Base-by-base conservation (phyloP, 2,888 invertebrate genomes). In the Nesidiocoris tenuis region DNA sequence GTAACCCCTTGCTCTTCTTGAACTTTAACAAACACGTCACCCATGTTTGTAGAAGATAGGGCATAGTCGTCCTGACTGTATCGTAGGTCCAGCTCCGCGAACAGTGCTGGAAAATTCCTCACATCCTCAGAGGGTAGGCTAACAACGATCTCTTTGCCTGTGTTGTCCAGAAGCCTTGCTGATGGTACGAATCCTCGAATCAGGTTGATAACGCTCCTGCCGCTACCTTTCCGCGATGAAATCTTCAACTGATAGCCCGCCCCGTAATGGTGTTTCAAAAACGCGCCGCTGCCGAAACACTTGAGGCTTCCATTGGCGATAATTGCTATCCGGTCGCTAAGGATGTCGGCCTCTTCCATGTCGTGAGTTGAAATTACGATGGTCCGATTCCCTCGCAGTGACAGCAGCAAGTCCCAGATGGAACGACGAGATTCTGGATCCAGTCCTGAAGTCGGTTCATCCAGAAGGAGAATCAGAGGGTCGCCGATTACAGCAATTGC, bases 341-440 rank as follows among this genome's bases (percentile, higher is more conserved):
- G 86, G 56, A 92, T 90, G 83, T 96, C 96, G 1, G 96, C 96
- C 84, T 97, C 96, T 84, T 96, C 96, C 95, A 97, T 96, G 84
- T 93, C 94, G 85, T 97, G 96, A 0, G 96, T 96, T 16, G 94
- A 93, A 70, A 97, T 88, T 16, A 97, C 84, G 80, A 96, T 91
- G 0, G 95, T 94, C 80, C 92, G 90, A 1, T 55, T 67, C 16
- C 66, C 54, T 63, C 17, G 54, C 80, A 84, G 84, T 84, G 87
- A 85, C 80, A 91, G 87, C 81, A 96, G 85, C 77, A 95, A 86
- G 82, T 96, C 92, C 96, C 96, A 96, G 70, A 95, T 88, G 77
- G 92, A 90, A 68, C 96, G 87, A 57, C 95, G 86, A 1, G 94
- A 93, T 82, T 95, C 92, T 0, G 95, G 94, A 84, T 96, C 96